A percentile compares a stretch with the other conserved stretches of the same genome.
phyloP scores from a whole-genome alignment of 2,888 invertebrate species.

The Danaus chrysippus region DNA sequence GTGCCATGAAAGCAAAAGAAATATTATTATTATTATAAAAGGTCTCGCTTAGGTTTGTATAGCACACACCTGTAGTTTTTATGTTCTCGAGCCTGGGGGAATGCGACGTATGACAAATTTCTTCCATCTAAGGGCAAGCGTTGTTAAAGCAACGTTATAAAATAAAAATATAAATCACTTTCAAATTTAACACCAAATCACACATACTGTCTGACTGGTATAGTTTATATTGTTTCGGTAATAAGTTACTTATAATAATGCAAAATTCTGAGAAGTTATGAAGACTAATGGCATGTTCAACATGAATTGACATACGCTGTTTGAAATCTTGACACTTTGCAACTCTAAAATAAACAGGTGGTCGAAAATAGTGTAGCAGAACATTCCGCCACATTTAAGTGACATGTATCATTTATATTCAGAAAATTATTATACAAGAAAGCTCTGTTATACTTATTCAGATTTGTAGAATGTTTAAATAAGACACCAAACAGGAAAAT shows the following conservation, averaged over 20 bases:
- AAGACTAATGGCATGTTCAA: not conserved
- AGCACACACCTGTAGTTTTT: not conserved
- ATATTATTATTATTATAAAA: not conserved
- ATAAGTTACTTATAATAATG: too few species aligned
- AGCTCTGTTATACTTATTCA: too few species aligned
- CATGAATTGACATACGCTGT: not conserved
- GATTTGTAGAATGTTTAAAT: too few species aligned
- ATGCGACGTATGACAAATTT: not conserved
- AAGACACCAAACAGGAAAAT: not conserved
- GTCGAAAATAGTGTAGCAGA: not conserved
- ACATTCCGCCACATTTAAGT: not conserved
- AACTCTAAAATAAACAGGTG: not conserved
- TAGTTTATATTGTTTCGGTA: too few species aligned
- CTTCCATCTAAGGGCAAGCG: not conserved
- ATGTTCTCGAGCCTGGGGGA: not conserved
- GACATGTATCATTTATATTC: slow-evolving; percentile 1
- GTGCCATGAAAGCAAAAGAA: too few species aligned
- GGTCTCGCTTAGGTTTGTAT: not conserved
- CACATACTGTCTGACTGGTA: too few species aligned
- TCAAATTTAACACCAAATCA: too few species aligned
- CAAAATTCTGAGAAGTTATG: not conserved
- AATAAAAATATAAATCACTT: too few species aligned
- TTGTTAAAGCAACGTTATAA: not conserved
- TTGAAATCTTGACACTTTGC: slow-evolving; percentile 4
- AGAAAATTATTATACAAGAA: not conserved